Evolutionary conservation across 2,113 vertebrate genomes (phyloP), one percentile per base, ranked within the genome.

Genomic region (Athene noctua): DNA sequence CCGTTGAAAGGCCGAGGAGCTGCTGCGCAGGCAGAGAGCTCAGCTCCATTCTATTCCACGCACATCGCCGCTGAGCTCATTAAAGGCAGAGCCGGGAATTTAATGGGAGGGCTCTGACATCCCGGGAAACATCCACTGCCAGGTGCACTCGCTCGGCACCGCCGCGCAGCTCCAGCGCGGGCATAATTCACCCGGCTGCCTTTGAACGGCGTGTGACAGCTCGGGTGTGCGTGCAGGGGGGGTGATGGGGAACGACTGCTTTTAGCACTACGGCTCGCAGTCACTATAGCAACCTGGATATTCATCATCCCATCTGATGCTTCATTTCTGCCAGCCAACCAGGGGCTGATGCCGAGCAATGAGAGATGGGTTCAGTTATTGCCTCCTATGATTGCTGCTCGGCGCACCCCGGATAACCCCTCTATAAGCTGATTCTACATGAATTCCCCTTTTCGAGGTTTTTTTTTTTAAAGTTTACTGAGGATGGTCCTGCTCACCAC

Each of bases 261-360:
- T 79, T 61, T 78, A 94, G 96, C 65, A 30, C 91, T 15, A 29
- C 38, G 18, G 87, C 95, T 93, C 94, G 26, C n/a, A 9, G 97
- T 99, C 97, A 83, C 99, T 96, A 98, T 98, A 96, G 98, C 96
- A 98, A 99, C 98, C 89, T 54, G 94, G 88, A 86, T 78, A 94
- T 96, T 88, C 98, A 98, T 97, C 96, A 97, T 97, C 98, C 98
- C 98, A 97, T 98, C 98, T 98, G 98, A 98, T 98, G 98, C 97
- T 97, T 96, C 70, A 11, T 51, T 51, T 47, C 82, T 61, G 92
- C 97, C 79, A 95, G 91, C 93, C 94, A 94, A 88, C 13, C 72
- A 34, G 34, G 54, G 94, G 78, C 87, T 68, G 92, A 14, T 12
- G 94, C 86, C 47, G 65, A 92, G 75, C 89, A 16, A 18, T 8